phyloP scores from a whole-genome alignment of 2,797 vertebrate species.

The Monodelphis domestica region DNA sequence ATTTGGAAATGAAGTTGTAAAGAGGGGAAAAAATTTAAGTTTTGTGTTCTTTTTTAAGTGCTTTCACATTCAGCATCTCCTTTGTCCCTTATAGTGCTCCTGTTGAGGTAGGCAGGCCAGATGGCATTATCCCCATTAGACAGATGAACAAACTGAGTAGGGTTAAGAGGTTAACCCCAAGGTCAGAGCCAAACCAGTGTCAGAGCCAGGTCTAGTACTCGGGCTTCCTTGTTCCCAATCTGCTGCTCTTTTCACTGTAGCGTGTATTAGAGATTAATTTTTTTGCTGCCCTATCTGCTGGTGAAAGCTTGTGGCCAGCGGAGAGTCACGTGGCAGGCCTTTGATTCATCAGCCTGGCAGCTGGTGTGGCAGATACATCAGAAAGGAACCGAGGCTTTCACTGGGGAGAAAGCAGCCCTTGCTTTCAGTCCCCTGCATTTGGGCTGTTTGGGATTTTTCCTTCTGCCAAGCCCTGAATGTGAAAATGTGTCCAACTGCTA shows the following conservation, averaged over 20 bases:
- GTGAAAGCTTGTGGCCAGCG: slow-evolving; percentile 26
- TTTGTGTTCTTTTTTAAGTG: background rate
- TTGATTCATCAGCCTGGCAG: background rate
- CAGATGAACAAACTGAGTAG: background rate
- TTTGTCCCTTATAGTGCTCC: background rate
- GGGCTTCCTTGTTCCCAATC: background rate
- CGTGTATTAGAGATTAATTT: background rate
- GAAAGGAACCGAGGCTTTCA: slow-evolving; percentile 37
- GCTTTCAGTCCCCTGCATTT: slow-evolving; percentile 57
- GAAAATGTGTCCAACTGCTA: slow-evolving; percentile 67
- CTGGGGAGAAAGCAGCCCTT: slow-evolving; percentile 36
- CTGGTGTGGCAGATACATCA: slow-evolving; percentile 4
- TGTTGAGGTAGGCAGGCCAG: background rate
- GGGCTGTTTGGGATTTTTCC: slow-evolving; percentile 42
- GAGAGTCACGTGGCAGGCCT: background rate
- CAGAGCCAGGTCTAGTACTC: background rate
- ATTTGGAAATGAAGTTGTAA: background rate
- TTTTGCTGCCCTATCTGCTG: background rate
- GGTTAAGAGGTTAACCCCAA: background rate
- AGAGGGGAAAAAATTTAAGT: background rate
- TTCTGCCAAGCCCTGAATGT: slow-evolving; percentile 75
- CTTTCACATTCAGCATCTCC: background rate
- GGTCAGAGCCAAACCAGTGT: background rate
- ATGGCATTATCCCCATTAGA: background rate
- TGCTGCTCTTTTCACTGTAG: background rate